Conservation (phyloP, 2,797 vertebrate genomes). For the Microcaecilia unicolor region DNA sequence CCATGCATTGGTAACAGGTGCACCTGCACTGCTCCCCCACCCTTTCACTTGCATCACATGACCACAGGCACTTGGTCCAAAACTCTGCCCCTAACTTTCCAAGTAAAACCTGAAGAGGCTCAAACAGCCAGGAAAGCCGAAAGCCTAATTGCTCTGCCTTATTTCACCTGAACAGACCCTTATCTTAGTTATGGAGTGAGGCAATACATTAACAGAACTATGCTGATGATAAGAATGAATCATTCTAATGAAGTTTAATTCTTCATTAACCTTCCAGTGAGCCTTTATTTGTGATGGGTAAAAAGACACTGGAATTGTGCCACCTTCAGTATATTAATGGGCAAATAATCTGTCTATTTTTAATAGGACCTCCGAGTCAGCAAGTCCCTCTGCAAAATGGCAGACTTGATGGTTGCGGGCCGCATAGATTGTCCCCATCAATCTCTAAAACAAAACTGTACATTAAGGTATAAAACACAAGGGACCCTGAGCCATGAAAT, state of each 20-base stretch:
- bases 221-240: slow-evolving; percentile 48
- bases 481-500: slow-evolving; percentile 32
- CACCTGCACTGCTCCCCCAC: slow-evolving; percentile 16
- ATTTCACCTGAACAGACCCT: slow-evolving; percentile 44
- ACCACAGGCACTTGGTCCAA: slow-evolving; percentile 25
- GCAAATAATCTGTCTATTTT: slow-evolving; percentile 36
- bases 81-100: slow-evolving; percentile 28
- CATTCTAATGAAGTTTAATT: slow-evolving; percentile 61
- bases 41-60: slow-evolving; percentile 13
- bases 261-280: slow-evolving; percentile 56
- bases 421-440: slow-evolving; percentile 37
- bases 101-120: slow-evolving; percentile 38
- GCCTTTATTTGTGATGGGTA: slow-evolving; percentile 40
- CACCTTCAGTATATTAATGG: slow-evolving; percentile 44
- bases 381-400: slow-evolving; percentile 12
- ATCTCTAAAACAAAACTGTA: slow-evolving; percentile 39
- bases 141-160: slow-evolving; percentile 49
- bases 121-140: slow-evolving; percentile 46
- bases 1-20: slow-evolving; percentile 66
- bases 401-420: slow-evolving; percentile 23
- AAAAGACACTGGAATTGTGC: slow-evolving; percentile 21
- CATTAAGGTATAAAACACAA: slow-evolving; percentile 51
- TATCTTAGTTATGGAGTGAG: slow-evolving; percentile 37
- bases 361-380: background rate
- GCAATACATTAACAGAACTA: slow-evolving; percentile 59